A percentile compares a stretch with the other conserved stretches of the same genome.
Evolutionary conservation across 2,797 vertebrate genomes (phyloP).

Genomic region (Sorex maritimensis): DNA sequence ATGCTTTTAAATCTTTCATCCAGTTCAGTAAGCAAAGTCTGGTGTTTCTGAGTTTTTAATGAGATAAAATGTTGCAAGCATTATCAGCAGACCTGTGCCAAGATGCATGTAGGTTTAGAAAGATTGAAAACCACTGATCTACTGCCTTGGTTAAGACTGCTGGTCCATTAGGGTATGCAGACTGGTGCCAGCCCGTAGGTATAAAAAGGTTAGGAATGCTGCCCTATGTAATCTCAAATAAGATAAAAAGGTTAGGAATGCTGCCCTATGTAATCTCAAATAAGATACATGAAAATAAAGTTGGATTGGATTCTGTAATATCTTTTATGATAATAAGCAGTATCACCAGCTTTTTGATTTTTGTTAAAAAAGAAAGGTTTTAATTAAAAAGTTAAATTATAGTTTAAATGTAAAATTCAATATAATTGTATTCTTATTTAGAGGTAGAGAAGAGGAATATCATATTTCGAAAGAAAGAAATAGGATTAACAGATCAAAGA

Average conservation of each 20-base stretch:
- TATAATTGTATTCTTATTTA: neutral
- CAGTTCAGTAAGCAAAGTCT: slow-evolving; percentile 5
- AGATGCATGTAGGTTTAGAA: too few relatives aligned
- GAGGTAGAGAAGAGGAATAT: neutral
- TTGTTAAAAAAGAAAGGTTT: neutral
- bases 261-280: neutral
- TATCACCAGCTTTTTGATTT: neutral
- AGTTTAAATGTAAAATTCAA: slow-evolving; percentile 7
- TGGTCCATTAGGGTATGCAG: too few relatives aligned
- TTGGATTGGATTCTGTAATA: neutral
- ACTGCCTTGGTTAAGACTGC: too few relatives aligned
- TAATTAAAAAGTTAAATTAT: neutral
- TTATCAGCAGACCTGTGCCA: neutral
- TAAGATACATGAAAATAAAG: slow-evolving; percentile 10
- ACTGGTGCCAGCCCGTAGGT: too few relatives aligned
- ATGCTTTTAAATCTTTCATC: slow-evolving; percentile 32
- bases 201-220: neutral
- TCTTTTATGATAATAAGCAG: neutral
- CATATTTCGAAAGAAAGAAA: neutral
- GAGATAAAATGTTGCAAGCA: slow-evolving; percentile 18
- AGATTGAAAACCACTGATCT: too few relatives aligned
- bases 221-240: neutral
- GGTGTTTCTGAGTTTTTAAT: slow-evolving; percentile 20
- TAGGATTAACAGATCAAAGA: too few relatives aligned
- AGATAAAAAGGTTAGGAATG: neutral